Evolutionary conservation across 1,140 invertebrate genomes (phyloP), one percentile per base, ranked within the genome.

Genomic region (Schlechtendalia chinensis): DNA sequence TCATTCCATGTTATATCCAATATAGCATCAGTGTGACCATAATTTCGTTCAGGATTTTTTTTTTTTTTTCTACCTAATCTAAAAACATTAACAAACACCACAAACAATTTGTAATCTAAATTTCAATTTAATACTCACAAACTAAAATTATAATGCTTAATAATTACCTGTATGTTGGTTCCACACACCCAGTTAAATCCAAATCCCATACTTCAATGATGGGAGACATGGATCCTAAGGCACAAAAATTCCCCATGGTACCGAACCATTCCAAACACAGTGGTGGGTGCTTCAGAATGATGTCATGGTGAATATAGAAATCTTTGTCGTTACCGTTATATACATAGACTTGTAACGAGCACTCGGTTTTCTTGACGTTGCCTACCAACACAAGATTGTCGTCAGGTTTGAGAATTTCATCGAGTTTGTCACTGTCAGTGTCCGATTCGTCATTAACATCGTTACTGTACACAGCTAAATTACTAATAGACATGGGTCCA

Each of bases 191-290:
- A 74, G 97, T 90, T 74, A 98, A 89, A 87, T 98, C 96, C 47
- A 98, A 86, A 86, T 99, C 96, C 96, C 96, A 98, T 16, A 98
- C 90, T 82, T 95, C 91, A 81, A 99, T 97, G 61, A 94, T 89
- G 1, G 96, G 91, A 82, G 92, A 91, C 94, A 98, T 97, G 56
- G 91, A 92, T 19, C 96, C 96, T 83, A 98, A 89, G 6, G 96
- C 96, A 83, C 95, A 92, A 83, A 96, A 90, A 86, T 97, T 98
- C 5, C 67, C 86, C 86, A 96, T 92, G 87, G 91, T 95, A 85
- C 93, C 92, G 53, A 98, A 86, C 94, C 96, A 98, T 86, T 98
- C 96, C 39, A 98, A 89, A 84, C 94, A 95, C 11, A 98, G 86
- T 8, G 96, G 96, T 85, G 95, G 94, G 63, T 93, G 91, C 5